These are phyloP conservation scores for Trichonephila clavata DNA, from an alignment of 1,140 invertebrate species.

Conservation along the genomic window DNA sequence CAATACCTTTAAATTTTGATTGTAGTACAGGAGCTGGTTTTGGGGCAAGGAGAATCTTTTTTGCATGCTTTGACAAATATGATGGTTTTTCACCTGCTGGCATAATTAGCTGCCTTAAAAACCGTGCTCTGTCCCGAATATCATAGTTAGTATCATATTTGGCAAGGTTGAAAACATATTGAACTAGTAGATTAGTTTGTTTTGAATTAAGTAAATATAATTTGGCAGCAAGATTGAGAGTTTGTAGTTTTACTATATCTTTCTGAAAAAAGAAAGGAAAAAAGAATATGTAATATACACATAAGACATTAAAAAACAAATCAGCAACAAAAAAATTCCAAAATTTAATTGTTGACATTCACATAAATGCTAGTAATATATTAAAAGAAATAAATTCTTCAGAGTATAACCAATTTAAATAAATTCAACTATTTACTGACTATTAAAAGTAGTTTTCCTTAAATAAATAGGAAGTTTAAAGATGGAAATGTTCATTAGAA, in stretches of 20 bases:
- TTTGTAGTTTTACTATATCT: slow-evolving; percentile 97
- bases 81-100: slow-evolving; percentile 83
- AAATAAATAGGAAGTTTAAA: no score
- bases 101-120: slow-evolving; percentile 90
- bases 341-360: no score
- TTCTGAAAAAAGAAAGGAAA: slow-evolving; percentile 84
- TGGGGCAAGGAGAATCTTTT: slow-evolving; percentile 92
- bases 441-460: no score
- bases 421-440: no score
- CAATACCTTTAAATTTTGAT: slow-evolving; percentile 72
- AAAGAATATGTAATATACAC: no score
- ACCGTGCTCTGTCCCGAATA: slow-evolving; percentile 95
- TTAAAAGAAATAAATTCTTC: no score
- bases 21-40: slow-evolving; percentile 91
- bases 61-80: slow-evolving; percentile 86
- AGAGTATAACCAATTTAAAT: no score
- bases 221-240: slow-evolving; percentile 97
- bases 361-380: no score
- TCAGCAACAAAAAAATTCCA: no score
- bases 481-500: no score
- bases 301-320: no score
- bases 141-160: slow-evolving; percentile 99
- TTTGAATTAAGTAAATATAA: slow-evolving; percentile 93
- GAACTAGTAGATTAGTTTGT: slow-evolving; percentile 92
- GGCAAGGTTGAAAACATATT: slow-evolving; percentile 97